Conservation (phyloP, 2,888 invertebrate species). For the Phorcus lineatus region DNA sequence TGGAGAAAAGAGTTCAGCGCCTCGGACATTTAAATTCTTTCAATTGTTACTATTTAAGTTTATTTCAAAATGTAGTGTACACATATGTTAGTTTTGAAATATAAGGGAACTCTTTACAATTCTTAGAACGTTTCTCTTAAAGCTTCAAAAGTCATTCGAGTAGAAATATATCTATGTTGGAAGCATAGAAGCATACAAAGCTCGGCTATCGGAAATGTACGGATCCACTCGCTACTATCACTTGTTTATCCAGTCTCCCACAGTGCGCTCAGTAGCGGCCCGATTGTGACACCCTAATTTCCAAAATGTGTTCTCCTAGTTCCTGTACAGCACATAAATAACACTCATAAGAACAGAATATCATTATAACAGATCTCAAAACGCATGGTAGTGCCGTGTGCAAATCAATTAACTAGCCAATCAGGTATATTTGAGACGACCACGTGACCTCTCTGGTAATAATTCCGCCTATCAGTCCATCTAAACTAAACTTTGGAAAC, state of each 20-base stretch:
- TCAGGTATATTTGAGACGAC: background rate
- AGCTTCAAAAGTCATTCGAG: too few relatives aligned
- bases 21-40: too few relatives aligned
- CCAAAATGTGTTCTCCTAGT: background rate
- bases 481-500: constrained; percentile 1
- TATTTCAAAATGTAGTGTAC: too few relatives aligned
- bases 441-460: constrained; percentile 13
- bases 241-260: background rate
- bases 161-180: too few relatives aligned
- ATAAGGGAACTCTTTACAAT: too few relatives aligned
- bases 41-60: too few relatives aligned
- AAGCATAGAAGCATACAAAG: too few relatives aligned
- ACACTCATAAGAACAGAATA: constrained; percentile 8
- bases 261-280: background rate
- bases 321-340: constrained; percentile 10
- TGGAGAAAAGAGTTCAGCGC: too few relatives aligned
- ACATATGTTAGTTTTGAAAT: too few relatives aligned
- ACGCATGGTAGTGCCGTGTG: background rate
- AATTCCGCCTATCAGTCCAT: constrained; percentile 15
- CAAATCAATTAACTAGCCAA: background rate
- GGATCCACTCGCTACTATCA: background rate
- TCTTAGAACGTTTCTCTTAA: too few relatives aligned
- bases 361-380: constrained; percentile 18
- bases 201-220: too few relatives aligned
- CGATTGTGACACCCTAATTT: constrained; percentile 2